phyloP scores from a whole-genome alignment of 2,113 vertebrate genomes.

The Oryzias curvinotus region DNA sequence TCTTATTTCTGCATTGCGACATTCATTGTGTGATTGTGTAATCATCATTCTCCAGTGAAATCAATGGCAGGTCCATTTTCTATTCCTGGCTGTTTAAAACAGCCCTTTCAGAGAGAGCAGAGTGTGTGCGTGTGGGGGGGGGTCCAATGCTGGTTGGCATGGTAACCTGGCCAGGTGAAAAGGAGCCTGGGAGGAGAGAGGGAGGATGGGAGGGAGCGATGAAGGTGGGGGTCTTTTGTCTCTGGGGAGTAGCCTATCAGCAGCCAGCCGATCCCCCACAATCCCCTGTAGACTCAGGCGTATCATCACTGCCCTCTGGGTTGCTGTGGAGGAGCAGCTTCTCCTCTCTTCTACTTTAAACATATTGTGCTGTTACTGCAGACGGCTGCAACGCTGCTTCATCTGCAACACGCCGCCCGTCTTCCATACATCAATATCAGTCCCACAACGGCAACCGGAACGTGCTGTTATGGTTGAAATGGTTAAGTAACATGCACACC shows the following conservation, averaged over 20 bases:
- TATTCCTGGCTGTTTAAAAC: conserved; percentile 75
- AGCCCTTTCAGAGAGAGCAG: conserved; percentile 63
- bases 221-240: conserved; percentile 50
- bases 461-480: no score
- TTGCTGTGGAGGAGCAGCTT: conserved; percentile 69
- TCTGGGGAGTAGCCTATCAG: conserved; percentile 71
- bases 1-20: conserved; percentile 65
- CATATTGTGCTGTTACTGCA: conserved; percentile 36
- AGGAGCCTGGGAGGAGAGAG: conserved; percentile 64
- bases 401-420: conserved; percentile 12
- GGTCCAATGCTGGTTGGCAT: conserved; percentile 79
- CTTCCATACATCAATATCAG: no score
- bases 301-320: conserved; percentile 76
- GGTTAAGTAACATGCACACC: background rate
- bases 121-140: conserved; percentile 51
- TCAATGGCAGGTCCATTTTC: conserved; percentile 75
- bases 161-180: conserved; percentile 83
- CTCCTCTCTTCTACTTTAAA: conserved; percentile 59
- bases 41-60: conserved; percentile 68
- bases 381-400: conserved; percentile 11
- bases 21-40: conserved; percentile 58
- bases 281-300: conserved; percentile 69
- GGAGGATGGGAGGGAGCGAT: conserved; percentile 15
- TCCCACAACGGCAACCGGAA: no score
- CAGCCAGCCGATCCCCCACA: conserved; percentile 67